These are phyloP conservation scores for Ips typographus DNA, from an alignment of 1,140 invertebrate genomes.

Conservation along the genomic window DNA sequence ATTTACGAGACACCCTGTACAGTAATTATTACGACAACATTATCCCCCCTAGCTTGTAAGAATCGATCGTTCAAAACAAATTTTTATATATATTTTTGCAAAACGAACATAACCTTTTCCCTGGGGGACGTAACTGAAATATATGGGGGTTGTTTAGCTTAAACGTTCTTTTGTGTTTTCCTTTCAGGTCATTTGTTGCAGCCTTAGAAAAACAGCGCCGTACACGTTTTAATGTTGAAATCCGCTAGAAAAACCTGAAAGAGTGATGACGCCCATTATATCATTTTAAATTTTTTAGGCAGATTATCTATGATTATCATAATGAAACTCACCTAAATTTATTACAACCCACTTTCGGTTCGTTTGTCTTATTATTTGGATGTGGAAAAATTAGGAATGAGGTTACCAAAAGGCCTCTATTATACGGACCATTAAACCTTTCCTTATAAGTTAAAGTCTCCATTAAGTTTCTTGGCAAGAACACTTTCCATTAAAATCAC, in stretches of 20 bases:
- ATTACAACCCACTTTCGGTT: too few species aligned
- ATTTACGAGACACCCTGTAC: background rate
- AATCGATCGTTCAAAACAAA: conserved; percentile 11
- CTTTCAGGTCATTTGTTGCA: conserved; percentile 25
- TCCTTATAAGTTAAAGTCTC: conserved; percentile 30
- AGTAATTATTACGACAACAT: background rate
- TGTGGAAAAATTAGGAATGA: too few species aligned
- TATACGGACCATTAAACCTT: conserved; percentile 27
- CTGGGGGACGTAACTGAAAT: conserved; percentile 16
- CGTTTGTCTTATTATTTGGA: too few species aligned
- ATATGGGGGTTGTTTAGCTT: conserved; percentile 23
- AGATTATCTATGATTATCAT: too few species aligned
- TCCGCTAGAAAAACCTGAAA: background rate
- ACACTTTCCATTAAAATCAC: too few species aligned
- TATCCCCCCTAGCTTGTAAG: background rate
- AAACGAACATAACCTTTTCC: conserved; percentile 22
- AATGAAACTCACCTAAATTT: too few species aligned
- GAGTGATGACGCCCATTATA: too few species aligned
- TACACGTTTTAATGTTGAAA: conserved; percentile 7
- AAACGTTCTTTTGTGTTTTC: conserved; percentile 20
- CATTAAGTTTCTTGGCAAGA: conserved; percentile 5
- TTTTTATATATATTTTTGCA: conserved; percentile 14
- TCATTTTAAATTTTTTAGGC: too few species aligned
- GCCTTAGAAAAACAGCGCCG: conserved; percentile 12
- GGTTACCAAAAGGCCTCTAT: conserved; percentile 3